Conservation (phyloP, 1,140 invertebrate genomes). For the Drosophila sechellia region DNA sequence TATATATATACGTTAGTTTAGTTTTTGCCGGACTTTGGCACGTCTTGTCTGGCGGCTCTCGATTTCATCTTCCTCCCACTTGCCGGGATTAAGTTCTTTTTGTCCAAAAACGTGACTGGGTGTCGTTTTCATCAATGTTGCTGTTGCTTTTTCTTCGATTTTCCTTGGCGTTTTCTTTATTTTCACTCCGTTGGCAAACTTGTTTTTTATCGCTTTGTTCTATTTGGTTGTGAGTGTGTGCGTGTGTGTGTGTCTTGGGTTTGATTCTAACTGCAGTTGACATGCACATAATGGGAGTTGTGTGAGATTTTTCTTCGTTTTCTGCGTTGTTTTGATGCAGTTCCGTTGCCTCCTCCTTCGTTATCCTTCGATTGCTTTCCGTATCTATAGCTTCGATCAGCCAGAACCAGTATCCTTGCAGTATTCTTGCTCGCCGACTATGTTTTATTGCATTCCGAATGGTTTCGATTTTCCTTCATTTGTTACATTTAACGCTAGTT, state of each 20-base stretch:
- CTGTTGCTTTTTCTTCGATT: not conserved
- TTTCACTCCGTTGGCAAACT: conserved; percentile 3
- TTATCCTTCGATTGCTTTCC: conserved; percentile 72
- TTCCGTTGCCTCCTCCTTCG: conserved; percentile 28
- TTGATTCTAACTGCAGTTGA: conserved; percentile 83
- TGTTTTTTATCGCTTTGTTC: conserved; percentile 23
- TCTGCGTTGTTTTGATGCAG: conserved; percentile 42
- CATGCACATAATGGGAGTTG: conserved; percentile 83
- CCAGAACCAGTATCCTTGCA: not conserved
- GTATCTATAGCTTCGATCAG: conserved; percentile 42
- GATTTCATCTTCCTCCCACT: conserved; percentile 63
- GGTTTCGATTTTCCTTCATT: conserved; percentile 78
- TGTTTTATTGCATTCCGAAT: conserved; percentile 79
- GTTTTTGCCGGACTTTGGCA: conserved; percentile 68
- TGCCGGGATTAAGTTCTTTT: conserved; percentile 77
- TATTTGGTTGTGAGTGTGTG: conserved; percentile 27
- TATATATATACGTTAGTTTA: conserved; percentile 12
- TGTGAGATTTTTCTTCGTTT: conserved; percentile 73
- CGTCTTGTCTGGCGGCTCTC: conserved; percentile 69
- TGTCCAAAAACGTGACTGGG: conserved; percentile 79
- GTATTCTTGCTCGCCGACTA: conserved; percentile 25
- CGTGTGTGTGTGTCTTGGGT: conserved; percentile 42
- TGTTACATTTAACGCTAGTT: conserved; percentile 80
- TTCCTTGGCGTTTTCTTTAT: conserved; percentile 1
- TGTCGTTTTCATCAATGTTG: conserved; percentile 71